Evolutionary conservation across 2,113 vertebrate genomes (phyloP).

Genomic region (Odontophorus gujanensis): DNA sequence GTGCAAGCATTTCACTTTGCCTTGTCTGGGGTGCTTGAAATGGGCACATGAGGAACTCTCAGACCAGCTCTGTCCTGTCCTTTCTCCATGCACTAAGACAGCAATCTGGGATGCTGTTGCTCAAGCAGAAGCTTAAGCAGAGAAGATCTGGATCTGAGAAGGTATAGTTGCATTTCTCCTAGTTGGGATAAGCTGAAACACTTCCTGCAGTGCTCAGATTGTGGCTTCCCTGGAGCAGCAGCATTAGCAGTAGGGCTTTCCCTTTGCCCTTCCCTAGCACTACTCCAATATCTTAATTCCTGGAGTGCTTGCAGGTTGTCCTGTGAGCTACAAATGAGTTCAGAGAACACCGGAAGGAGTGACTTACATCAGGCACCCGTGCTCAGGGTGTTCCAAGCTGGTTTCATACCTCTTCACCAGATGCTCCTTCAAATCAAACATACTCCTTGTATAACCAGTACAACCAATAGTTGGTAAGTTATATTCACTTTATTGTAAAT

Average conservation of each 20-base stretch:
- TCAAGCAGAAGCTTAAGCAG: neutral
- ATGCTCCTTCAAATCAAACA: neutral
- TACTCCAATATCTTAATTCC: neutral
- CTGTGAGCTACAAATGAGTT: neutral
- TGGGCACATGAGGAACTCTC: neutral
- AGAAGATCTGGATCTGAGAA: neutral
- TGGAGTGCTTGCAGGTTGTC: neutral
- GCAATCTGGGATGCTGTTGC: neutral
- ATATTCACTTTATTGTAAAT: neutral
- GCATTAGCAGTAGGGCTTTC: neutral
- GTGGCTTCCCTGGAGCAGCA: rapidly evolving
- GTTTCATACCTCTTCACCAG: neutral
- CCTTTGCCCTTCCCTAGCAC: neutral
- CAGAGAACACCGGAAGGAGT: neutral
- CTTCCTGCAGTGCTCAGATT: neutral
- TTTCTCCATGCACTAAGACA: neutral
- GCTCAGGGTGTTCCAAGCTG: neutral
- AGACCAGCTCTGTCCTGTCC: neutral
- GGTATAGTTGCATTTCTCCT: neutral
- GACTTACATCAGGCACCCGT: rapidly evolving
- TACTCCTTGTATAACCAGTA: neutral
- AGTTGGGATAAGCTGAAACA: neutral
- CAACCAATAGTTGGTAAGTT: neutral
- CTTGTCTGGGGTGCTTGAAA: neutral
- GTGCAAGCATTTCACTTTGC: rapidly evolving